phyloP scores from a whole-genome alignment of 1,140 invertebrate genomes.

The Antheraea mylitta region DNA sequence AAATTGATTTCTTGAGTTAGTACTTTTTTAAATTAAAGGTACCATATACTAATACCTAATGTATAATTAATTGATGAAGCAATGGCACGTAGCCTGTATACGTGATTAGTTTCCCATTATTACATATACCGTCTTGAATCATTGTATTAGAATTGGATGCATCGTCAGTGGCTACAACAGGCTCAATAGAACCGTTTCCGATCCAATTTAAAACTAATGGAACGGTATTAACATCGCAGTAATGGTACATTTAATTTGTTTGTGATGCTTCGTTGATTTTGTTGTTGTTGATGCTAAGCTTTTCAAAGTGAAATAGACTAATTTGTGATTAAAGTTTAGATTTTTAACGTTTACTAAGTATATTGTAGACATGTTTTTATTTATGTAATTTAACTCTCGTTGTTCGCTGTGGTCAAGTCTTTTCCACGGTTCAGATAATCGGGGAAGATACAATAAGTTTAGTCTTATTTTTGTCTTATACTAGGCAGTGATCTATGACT shows the following conservation, averaged over 20 bases:
- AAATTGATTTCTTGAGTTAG: too few relatives aligned
- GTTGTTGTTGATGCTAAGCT: background rate
- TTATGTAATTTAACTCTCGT: too few relatives aligned
- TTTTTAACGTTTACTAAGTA: too few relatives aligned
- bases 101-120: background rate
- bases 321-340: too few relatives aligned
- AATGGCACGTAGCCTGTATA: background rate
- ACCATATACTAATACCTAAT: background rate
- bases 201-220: background rate
- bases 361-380: too few relatives aligned
- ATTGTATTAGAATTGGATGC: background rate
- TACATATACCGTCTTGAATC: background rate
- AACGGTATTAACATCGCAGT: background rate
- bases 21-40: background rate
- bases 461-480: too few relatives aligned
- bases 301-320: background rate
- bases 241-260: background rate
- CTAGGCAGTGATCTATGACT: too few relatives aligned
- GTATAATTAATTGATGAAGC: background rate
- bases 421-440: too few relatives aligned
- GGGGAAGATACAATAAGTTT: too few relatives aligned
- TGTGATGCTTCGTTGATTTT: background rate
- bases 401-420: too few relatives aligned
- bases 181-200: background rate
- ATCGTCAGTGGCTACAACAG: background rate